These are phyloP conservation scores for Harpalus rufipes DNA, from an alignment of 2,888 invertebrate genomes.

Conservation along the genomic window DNA sequence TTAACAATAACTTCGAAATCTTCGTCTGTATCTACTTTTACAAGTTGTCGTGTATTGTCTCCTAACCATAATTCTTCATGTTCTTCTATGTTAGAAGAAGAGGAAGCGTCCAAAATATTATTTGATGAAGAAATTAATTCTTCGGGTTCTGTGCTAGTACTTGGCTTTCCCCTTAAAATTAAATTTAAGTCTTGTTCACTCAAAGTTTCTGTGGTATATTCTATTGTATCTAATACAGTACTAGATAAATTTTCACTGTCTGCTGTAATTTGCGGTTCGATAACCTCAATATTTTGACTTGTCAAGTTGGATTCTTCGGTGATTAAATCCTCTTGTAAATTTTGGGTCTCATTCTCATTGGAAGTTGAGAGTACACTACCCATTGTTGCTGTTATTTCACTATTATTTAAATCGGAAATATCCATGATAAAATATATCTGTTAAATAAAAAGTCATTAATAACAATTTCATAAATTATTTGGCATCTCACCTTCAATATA, in stretches of 20 bases:
- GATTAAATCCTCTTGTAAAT: constrained; percentile 14
- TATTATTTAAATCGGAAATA: constrained; percentile 39
- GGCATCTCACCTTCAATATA: constrained; percentile 11
- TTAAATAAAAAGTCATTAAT: constrained; percentile 11
- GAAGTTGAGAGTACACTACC: constrained; percentile 73
- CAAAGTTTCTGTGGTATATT: background rate
- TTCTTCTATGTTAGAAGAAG: constrained; percentile 50
- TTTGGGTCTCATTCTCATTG: constrained; percentile 73
- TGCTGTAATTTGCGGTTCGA: constrained; percentile 2
- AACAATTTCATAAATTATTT: background rate
- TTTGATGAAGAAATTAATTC: constrained; percentile 1
- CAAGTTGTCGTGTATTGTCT: constrained; percentile 21
- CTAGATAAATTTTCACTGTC: background rate
- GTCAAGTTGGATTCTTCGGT: constrained; percentile 27
- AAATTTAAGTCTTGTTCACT: constrained; percentile 43
- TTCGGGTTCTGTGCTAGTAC: constrained; percentile 19
- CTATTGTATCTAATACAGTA: background rate
- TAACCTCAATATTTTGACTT: constrained; percentile 45
- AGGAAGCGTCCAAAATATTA: constrained; percentile 1
- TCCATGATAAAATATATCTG: constrained; percentile 44
- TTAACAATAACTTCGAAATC: constrained; percentile 65
- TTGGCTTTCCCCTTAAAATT: constrained; percentile 8
- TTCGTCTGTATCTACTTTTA: constrained; percentile 60
- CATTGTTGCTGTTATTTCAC: constrained; percentile 69
- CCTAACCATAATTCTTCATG: constrained; percentile 61